Percentiles rank a stretch among this genome's conserved stretches.
phyloP scores from a whole-genome alignment of 1,140 invertebrate species.

The Drosophila murphyi region DNA sequence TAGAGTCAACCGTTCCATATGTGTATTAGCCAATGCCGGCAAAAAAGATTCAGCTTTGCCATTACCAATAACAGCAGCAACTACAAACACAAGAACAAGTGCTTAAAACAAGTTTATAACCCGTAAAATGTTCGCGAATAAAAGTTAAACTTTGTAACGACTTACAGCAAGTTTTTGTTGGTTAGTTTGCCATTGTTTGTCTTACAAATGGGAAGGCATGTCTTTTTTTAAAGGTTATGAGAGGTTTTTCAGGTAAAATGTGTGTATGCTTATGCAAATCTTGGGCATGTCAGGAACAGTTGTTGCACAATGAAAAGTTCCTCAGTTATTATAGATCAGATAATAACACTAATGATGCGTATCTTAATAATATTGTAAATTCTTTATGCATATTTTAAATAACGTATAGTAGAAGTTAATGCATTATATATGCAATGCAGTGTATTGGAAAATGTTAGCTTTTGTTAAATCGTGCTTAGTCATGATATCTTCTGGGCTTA shows the following conservation, averaged over 20 bases:
- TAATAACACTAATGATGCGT: constrained; percentile 19
- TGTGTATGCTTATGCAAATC: not conserved
- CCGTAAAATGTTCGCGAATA: constrained; percentile 38
- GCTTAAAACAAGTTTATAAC: constrained; percentile 32
- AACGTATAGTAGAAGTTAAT: not conserved
- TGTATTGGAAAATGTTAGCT: not conserved
- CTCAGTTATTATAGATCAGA: not conserved
- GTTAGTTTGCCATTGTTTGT: constrained; percentile 9
- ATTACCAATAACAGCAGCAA: not conserved
- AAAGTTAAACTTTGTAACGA: constrained; percentile 41
- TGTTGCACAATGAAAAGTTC: constrained; percentile 18
- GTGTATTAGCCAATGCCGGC: constrained; percentile 14
- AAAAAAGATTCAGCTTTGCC: constrained; percentile 3
- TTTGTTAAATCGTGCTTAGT: constrained; percentile 13
- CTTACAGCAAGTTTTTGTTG: constrained; percentile 26
- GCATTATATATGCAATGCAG: not conserved
- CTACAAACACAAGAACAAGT: constrained; percentile 7
- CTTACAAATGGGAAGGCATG: not conserved
- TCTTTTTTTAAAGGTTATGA: not conserved
- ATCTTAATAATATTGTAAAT: constrained; percentile 7
- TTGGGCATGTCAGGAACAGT: not conserved
- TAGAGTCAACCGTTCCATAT: constrained; percentile 20
- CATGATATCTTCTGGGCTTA: constrained; percentile 1
- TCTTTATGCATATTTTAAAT: not conserved
- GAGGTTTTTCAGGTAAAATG: constrained; percentile 1